A percentile compares a stretch with the other conserved stretches of the same genome.
These are phyloP conservation scores for Crotophaga sulcirostris DNA, from an alignment of 2,113 vertebrate species.

Conservation along the genomic window DNA sequence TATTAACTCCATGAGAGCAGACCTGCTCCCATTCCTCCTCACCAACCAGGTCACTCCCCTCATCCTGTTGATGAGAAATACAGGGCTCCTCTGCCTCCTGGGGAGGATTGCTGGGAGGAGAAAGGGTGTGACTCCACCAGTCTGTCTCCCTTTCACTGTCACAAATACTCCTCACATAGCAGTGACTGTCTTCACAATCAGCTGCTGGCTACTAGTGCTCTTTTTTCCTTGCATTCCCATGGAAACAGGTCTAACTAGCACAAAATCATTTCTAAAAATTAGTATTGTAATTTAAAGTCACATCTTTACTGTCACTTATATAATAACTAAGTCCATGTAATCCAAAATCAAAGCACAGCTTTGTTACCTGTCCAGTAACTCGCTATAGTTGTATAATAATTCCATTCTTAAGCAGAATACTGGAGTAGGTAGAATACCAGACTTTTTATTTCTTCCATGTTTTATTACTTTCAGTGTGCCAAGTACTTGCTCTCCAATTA, in stretches of 20 bases:
- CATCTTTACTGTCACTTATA: not conserved
- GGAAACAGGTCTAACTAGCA: conserved; percentile 39
- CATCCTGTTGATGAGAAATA: no score
- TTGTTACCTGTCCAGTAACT: not conserved
- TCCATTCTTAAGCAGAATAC: not conserved
- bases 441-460: not conserved
- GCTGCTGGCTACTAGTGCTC: not conserved
- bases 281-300: conserved; percentile 12
- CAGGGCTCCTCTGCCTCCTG: no score
- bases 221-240: conserved; percentile 19
- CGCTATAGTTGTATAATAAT: not conserved
- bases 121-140: no score
- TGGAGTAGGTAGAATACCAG: not conserved
- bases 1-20: no score
- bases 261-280: not conserved
- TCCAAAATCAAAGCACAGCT: not conserved
- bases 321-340: not conserved
- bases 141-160: no score
- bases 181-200: not conserved
- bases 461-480: not conserved
- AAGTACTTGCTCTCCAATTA: conserved; percentile 17
- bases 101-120: no score
- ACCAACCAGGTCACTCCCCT: no score
- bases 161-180: no score
- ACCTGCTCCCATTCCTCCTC: no score